Conservation (phyloP, 1,140 invertebrate genomes). For the Drosophila pseudoananassae region DNA sequence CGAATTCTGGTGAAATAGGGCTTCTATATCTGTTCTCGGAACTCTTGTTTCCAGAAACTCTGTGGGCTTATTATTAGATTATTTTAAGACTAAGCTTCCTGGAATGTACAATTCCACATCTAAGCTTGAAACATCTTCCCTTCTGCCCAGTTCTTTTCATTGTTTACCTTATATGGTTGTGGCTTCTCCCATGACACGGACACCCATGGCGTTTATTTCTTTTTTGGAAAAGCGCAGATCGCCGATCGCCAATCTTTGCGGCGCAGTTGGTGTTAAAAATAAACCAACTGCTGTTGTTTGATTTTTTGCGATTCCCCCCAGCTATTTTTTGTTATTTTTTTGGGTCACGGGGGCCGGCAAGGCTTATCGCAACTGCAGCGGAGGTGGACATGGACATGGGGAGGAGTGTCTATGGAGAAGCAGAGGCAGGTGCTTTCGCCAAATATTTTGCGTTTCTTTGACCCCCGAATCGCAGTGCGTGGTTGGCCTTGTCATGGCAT, state of each 20-base stretch:
- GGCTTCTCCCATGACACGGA: neutral
- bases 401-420: neutral
- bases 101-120: too few species aligned
- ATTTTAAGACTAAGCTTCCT: neutral
- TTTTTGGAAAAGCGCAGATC: constrained; percentile 32
- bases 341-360: constrained; percentile 2
- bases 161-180: too few species aligned
- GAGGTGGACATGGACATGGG: constrained; percentile 1
- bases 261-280: constrained; percentile 54
- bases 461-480: constrained; percentile 48
- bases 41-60: too few species aligned
- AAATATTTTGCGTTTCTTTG: constrained; percentile 13
- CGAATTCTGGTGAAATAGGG: too few species aligned
- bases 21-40: too few species aligned
- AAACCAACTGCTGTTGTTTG: constrained; percentile 28
- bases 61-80: constrained; percentile 14
- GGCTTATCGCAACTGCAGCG: constrained; percentile 27
- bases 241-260: constrained; percentile 21
- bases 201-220: neutral
- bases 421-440: constrained; percentile 17
- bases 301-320: constrained; percentile 1
- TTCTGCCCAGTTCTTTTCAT: too few species aligned
- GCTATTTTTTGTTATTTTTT: constrained; percentile 11
- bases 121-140: too few species aligned
- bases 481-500: constrained; percentile 53